Percentiles rank a stretch among this genome's conserved stretches.
phyloP scores from a whole-genome alignment of 2,113 vertebrate genomes.

The Scophthalmus maximus region DNA sequence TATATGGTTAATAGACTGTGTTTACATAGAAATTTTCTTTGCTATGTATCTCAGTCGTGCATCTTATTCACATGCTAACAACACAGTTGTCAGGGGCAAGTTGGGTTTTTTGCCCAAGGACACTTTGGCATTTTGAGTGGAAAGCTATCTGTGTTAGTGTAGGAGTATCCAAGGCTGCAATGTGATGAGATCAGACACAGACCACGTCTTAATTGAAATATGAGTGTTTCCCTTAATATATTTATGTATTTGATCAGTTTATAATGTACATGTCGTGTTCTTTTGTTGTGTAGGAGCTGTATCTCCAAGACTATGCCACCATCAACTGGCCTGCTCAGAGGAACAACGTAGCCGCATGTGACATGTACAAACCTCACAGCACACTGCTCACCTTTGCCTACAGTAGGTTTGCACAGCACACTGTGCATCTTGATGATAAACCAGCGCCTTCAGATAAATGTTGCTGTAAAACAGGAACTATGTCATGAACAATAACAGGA shows the following conservation, averaged over 20 bases:
- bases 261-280: not conserved
- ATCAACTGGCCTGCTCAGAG: conserved; percentile 95
- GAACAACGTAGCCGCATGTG: conserved; percentile 87
- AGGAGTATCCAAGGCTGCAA: too few relatives aligned
- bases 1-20: too few relatives aligned
- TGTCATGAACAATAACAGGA: too few relatives aligned
- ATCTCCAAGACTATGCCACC: conserved; percentile 87
- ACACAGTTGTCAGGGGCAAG: too few relatives aligned
- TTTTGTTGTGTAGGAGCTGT: conserved; percentile 88
- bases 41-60: too few relatives aligned
- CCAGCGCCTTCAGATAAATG: not conserved
- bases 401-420: conserved; percentile 73
- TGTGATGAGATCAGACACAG: too few relatives aligned
- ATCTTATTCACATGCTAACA: too few relatives aligned
- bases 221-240: not conserved
- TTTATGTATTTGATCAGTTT: not conserved
- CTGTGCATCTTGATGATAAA: not conserved
- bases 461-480: not conserved
- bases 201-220: too few relatives aligned
- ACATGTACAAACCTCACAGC: conserved; percentile 93
- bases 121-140: too few relatives aligned
- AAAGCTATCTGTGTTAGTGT: too few relatives aligned
- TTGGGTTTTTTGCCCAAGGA: too few relatives aligned
- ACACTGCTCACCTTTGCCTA: conserved; percentile 84
- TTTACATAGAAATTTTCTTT: too few relatives aligned